Base-by-base conservation (phyloP, 2,797 vertebrate species). In the Octomys mimax region DNA sequence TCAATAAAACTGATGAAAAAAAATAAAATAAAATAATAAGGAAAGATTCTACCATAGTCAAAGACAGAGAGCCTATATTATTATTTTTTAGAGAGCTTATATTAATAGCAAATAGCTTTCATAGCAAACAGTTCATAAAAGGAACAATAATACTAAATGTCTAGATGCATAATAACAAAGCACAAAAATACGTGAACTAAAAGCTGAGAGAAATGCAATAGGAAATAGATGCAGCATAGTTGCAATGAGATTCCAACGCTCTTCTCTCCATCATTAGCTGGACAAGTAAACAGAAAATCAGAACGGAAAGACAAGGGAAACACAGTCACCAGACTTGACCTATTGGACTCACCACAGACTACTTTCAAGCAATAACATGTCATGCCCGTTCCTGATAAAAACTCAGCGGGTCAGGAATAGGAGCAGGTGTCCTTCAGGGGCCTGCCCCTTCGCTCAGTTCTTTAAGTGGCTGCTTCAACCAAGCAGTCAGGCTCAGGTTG, bases 271-370 rank as follows among this genome's bases (percentile, higher is more conserved):
- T 39, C 80, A 49, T 33, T 75, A 19, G 46, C 64, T 81, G 57
- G 82, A 95, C 24, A 78, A 79, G 28, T 42, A 84, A 85, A 80
- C 21, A 73, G 28, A 61, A 89, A 59, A 87, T 77, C 68, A 68
- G n/a, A 52, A 39, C 49, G 31, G 26, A 46, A 80, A 64, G 11
- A 81, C 19, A 31, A 46, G 19, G 77, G 73, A 92, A 93, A 64
- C 46, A 66, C 11, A 59, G n/a, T 26, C 18, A 66, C 57, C 31
- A 22, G 54, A 89, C 39, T 71, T 22, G 28, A 61, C 33, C 42
- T 42, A 42, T 22, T 28, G 21, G 52, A n/a, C 28, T 42, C 71
- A 70, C 18, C 62, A 39, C 26, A 83, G 5, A 39, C 39, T 24
- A 61, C 42, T 21, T 84, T 28, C 33, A 61, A 36, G 31, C n/a